Base-by-base conservation (phyloP, 2,888 invertebrate genomes). In the Timema podura region DNA sequence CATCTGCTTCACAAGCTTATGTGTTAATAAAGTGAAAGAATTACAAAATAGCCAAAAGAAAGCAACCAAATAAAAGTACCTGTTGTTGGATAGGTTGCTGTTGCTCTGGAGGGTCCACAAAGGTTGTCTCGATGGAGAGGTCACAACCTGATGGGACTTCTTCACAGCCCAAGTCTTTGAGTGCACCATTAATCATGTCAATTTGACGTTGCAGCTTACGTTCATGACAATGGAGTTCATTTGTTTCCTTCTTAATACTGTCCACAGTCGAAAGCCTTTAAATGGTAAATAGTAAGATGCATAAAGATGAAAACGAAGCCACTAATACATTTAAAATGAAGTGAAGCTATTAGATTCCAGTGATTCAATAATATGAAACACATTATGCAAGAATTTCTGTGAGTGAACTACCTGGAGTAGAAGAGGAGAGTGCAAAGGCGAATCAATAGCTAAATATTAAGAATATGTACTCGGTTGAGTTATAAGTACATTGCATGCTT, bases 111-210 rank as follows among this genome's bases (percentile, higher is more conserved):
- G 70, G 66, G 54, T 68, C 70, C 49, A 74, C 82, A 83, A 77
- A 86, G 80, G 71, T 69, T 30, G 71, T 54, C 73, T 88, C 90
- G 80, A 83, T 80, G 10, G 82, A 81, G 9, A 93, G 83, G 81
- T 93, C 93, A 79, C 92, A 93, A 67, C 92, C 94, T 8, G 92
- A 90, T 15, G 94, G 94, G 71, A 92, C 86, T 82, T 94, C 93
- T 81, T 94, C 93, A 79, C 93, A 93, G 70, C 94, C 93, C 47
- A 94, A 85, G 81, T 94, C 93, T 71, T 91, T 92, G 71, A 95
- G 82, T n/a, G 94, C 93, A 64, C 89, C 87, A 77, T 91, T 88
- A 75, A 94, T 93, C 80, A 95, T 87, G 78, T 95, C 93, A 5
- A 91, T 88, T 79, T 95, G 90, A 76, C 89, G 89, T 71, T 90